Base-by-base conservation (phyloP, 2,888 invertebrate species). In the Acrobasis consociella region DNA sequence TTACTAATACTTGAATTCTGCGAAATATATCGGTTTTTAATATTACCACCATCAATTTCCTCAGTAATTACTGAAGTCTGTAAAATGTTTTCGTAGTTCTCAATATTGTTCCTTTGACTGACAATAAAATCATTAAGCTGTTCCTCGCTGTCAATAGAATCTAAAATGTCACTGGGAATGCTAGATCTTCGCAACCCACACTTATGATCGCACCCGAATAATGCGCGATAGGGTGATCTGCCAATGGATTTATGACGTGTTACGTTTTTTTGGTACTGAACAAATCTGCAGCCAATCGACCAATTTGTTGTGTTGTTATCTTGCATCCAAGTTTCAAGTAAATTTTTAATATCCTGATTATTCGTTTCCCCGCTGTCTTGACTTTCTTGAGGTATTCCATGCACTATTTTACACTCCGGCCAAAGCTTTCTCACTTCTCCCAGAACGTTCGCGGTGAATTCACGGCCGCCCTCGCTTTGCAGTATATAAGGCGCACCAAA, bases 301-400 rank as follows among this genome's bases (percentile, higher is more conserved):
- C 65, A 65, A 1, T 39, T 59, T 5, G 38, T 62, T 9, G 50
- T 49, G 1, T 49, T 39, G 10, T 62, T 62, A 5, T 62, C 62
- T 1, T 38, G 46, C 55, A 62, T 58, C 62, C 64, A 62, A 39
- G 39, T 10, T 5, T 8, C 9, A 1, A 62, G 31, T 49, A 58
- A 52, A 39, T 53, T 60, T 51, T 75, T 60, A 1, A 78, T 68
- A 50, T 76, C 75, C 69, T 76, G 74, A 16, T 72, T 72, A 11
- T 56, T 42, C 0, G 68, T 51, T 56, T 73, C 70, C 1, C 69
- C 58, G 42, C 63, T 67, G 3, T 13, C 42, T 13, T 42, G 42
- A 42, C 11, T 42, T 10, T 42, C 69, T 51, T 70, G 69, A 13
- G 72, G 67, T 22, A 60, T 66, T 49, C 74, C 72, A 56, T 72